Evolutionary conservation across 2,113 vertebrate species (phyloP), one percentile per base, ranked within the genome.

Genomic region (Budorcas taxicolor): DNA sequence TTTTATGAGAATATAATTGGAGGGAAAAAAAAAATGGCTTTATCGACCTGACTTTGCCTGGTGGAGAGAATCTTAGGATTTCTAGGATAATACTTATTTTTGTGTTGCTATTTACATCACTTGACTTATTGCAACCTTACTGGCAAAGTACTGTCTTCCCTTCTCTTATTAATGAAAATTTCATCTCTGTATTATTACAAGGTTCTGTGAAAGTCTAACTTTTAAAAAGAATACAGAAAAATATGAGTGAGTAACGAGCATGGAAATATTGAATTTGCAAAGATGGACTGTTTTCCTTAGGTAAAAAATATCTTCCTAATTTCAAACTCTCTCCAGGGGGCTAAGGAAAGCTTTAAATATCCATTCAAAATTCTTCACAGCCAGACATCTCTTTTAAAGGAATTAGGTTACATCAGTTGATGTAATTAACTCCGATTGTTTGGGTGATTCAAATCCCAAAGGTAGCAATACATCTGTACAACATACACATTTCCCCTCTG

Each of bases 401-500:
- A 97, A 92, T 76, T 57, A 50, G 64, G 47, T 97, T 97, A 92
- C 95, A 62, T 3, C 2, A 96, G 47, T 91, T 92, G 94, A 94
- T 83, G 95, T 90, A 83, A 91, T 96, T 95, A 98, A 88, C 31
- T 96, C 31, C 76, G 43, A 78, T 98, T 91, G 95, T 94, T 95
- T 81, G 92, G 85, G 90, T 95, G 97, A 95, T 62, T 58, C 87
- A 93, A 90, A 81, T 97, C 88, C 83, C 94, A 76, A 80, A 93
- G 55, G 90, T 52, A 93, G 94, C 47, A 13, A n/a, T 23, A 90
- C 64, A 97, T 96, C 82, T 98, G 97, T 50, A 27, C 57, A 85
- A 82, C 96, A 95, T 50, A 47, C 27, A 93, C 55, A 10, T 74
- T 45, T 13, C 64, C 90, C 40, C 82, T 92, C 53, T 81, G 57